A percentile compares a stretch with the other conserved stretches of the same genome.
These are phyloP conservation scores for Muscicapa comitata DNA, from an alignment of 2,797 vertebrate species.

Conservation along the genomic window DNA sequence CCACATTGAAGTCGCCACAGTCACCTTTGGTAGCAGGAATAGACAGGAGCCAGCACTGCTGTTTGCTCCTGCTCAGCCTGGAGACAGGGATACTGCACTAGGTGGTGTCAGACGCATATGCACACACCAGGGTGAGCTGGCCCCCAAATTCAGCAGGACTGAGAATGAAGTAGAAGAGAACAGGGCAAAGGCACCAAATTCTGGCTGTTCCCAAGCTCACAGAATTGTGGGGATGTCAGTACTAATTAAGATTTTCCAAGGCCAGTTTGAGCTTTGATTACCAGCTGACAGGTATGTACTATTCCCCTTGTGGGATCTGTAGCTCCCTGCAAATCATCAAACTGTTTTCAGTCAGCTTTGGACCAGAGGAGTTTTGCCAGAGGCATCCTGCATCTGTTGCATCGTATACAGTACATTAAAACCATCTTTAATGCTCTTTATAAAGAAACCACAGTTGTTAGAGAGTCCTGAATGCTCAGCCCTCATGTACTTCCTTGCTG, in stretches of 20 bases:
- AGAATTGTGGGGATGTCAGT: constrained; percentile 64
- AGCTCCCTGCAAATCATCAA: constrained; percentile 73
- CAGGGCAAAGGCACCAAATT: neutral
- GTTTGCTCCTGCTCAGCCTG: neutral
- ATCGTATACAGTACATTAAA: constrained; percentile 71
- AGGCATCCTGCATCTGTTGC: constrained; percentile 68
- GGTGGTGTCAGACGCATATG: neutral
- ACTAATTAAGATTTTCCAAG: constrained; percentile 57
- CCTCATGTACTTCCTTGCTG: constrained; percentile 15
- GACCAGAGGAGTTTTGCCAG: constrained; percentile 63
- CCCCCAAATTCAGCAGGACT: neutral
- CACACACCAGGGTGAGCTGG: neutral
- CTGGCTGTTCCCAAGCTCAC: neutral
- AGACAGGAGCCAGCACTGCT: neutral
- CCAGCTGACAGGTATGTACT: constrained; percentile 73
- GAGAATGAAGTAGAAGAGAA: neutral
- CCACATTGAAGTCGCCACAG: neutral
- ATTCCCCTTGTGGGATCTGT: constrained; percentile 44
- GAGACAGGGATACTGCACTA: accelerated
- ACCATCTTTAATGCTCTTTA: constrained; percentile 69
- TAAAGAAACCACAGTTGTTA: constrained; percentile 46
- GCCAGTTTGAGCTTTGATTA: constrained; percentile 48
- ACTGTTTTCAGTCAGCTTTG: constrained; percentile 69
- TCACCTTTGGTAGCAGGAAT: neutral
- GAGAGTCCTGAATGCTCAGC: neutral